phyloP scores from a whole-genome alignment of 2,797 vertebrate species.

The Furcifer pardalis region DNA sequence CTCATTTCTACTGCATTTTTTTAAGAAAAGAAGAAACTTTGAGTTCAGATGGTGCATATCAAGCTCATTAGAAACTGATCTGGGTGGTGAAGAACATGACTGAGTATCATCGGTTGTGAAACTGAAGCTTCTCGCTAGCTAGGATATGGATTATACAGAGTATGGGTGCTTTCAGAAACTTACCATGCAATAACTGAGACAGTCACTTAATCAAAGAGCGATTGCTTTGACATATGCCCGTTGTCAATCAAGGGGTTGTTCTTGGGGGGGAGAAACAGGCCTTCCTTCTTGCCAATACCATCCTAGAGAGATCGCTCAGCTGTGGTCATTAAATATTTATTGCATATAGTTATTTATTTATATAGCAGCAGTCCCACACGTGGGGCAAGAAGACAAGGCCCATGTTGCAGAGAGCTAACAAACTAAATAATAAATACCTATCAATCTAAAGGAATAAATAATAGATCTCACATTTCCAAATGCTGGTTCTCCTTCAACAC shows the following conservation, averaged over 20 bases:
- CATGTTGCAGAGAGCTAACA: conserved; percentile 62
- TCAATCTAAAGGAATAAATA: conserved; percentile 73
- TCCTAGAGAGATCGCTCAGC: conserved; percentile 54
- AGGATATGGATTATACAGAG: neutral
- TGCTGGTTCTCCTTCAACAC: conserved; percentile 32
- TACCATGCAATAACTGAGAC: neutral
- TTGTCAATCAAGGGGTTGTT: conserved; percentile 19
- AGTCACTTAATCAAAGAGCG: conserved; percentile 28
- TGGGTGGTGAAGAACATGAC: neutral
- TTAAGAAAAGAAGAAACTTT: neutral
- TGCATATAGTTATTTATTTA: conserved; percentile 66
- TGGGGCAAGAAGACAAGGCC: conserved; percentile 39
- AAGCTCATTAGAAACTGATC: conserved; percentile 1
- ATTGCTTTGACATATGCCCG: conserved; percentile 44
- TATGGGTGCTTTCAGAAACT: conserved; percentile 23
- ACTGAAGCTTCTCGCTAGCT: neutral
- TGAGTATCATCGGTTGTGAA: neutral
- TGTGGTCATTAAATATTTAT: conserved; percentile 70
- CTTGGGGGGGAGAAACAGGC: neutral
- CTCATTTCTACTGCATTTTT: neutral
- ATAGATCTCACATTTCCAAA: conserved; percentile 57
- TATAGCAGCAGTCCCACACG: conserved; percentile 50
- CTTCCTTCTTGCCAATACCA: conserved; percentile 51
- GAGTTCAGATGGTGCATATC: neutral
- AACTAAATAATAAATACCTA: conserved; percentile 74